These are phyloP conservation scores for Siderastrea siderea DNA, from an alignment of 92 coral and sea anemone species.

Conservation along the genomic window DNA sequence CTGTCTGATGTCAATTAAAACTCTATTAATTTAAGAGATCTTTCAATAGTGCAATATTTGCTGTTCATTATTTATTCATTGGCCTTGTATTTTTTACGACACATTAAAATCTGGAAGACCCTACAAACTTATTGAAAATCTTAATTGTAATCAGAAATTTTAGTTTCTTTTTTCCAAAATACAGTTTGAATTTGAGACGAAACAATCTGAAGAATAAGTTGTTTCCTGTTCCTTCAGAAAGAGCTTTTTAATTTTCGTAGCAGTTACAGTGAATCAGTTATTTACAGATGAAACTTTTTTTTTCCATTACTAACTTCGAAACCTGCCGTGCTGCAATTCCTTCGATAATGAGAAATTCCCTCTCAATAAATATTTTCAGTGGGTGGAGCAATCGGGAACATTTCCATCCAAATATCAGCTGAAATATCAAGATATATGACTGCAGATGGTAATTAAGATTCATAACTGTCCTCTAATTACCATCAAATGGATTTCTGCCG, in stretches of 20 bases:
- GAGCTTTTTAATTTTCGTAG: too few species aligned
- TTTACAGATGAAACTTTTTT: not conserved
- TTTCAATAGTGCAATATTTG: not conserved
- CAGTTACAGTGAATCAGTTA: too few species aligned
- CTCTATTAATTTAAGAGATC: not conserved
- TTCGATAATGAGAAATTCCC: constrained; percentile 1
- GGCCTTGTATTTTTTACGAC: not conserved
- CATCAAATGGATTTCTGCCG: not conserved
- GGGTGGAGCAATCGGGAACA: not conserved
- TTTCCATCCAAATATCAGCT: constrained; percentile 6
- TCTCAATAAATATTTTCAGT: not conserved
- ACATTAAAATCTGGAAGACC: not conserved
- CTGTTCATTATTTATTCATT: not conserved
- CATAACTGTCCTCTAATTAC: constrained; percentile 1
- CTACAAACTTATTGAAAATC: too few species aligned
- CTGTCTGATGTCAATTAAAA: constrained; percentile 13
- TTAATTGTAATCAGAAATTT: too few species aligned
- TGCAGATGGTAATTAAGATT: constrained; percentile 23
- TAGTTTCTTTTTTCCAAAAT: not conserved
- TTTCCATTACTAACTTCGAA: not conserved
- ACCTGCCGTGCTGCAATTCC: not conserved
- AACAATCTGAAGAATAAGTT: too few species aligned
- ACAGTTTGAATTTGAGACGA: not conserved
- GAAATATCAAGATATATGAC: not conserved
- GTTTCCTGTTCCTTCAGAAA: too few species aligned